A percentile compares a stretch with the other conserved stretches of the same genome.
Conservation (phyloP, 2,888 invertebrate species). For the Anthophora plumipes region DNA sequence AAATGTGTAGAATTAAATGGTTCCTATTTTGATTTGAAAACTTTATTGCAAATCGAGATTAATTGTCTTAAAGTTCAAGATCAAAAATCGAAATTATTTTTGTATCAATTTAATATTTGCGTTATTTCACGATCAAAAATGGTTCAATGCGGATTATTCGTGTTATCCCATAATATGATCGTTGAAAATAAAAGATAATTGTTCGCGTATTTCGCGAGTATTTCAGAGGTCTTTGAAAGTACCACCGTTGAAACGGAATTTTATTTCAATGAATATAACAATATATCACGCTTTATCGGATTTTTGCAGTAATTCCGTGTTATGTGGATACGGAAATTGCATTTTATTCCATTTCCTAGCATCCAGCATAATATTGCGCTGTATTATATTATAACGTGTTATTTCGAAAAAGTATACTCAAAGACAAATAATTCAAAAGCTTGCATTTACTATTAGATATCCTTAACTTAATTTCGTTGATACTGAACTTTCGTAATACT, state of each 20-base stretch:
- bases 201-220: background rate
- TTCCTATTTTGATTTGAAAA: no score
- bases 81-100: no score
- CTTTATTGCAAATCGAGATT: no score
- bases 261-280: constrained; percentile 1
- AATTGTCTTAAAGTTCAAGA: no score
- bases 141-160: background rate
- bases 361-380: no score
- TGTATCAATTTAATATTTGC: background rate
- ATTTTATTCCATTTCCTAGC: background rate
- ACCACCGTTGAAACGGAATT: background rate
- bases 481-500: no score
- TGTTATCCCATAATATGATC: background rate
- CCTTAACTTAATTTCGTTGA: no score
- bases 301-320: background rate
- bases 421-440: background rate
- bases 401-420: background rate
- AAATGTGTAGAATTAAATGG: no score
- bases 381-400: background rate
- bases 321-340: background rate
- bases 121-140: background rate
- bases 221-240: background rate
- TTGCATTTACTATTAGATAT: no score
- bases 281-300: background rate
- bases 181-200: background rate